phyloP scores from a whole-genome alignment of 2,888 invertebrate genomes.

The Pterostichus niger region DNA sequence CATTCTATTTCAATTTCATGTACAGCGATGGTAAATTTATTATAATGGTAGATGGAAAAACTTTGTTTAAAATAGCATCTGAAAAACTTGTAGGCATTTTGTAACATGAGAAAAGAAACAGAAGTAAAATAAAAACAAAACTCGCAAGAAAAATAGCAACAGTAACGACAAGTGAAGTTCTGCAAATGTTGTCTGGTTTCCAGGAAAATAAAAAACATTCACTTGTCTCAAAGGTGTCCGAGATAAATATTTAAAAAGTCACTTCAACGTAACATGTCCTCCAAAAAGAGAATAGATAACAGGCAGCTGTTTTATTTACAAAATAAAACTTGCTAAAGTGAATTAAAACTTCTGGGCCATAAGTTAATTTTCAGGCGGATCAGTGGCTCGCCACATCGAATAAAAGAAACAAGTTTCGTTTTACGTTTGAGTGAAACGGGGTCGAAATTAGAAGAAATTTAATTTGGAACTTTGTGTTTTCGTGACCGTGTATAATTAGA shows the following conservation, averaged over 20 bases:
- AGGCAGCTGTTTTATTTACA: slow-evolving; percentile 25
- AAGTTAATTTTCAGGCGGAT: slow-evolving; percentile 38
- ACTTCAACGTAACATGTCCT: slow-evolving; percentile 26
- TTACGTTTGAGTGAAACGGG: slow-evolving; percentile 45
- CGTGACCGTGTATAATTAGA: slow-evolving; percentile 57
- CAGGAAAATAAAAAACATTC: slow-evolving; percentile 26
- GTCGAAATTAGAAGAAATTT: slow-evolving; percentile 50
- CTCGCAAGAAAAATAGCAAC: slow-evolving; percentile 9
- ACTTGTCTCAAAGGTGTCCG: slow-evolving; percentile 44
- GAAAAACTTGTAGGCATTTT: too few species aligned
- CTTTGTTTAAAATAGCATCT: not conserved
- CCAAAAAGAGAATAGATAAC: slow-evolving; percentile 20
- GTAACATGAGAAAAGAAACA: too few species aligned
- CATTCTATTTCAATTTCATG: too few species aligned
- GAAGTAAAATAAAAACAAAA: not conserved
- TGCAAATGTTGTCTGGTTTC: slow-evolving; percentile 8
- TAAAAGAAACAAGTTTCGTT: slow-evolving; percentile 42
- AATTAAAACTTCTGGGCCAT: slow-evolving; percentile 52
- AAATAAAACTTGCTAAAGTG: slow-evolving; percentile 34
- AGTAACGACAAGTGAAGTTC: slow-evolving; percentile 28
- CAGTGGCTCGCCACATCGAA: slow-evolving; percentile 13
- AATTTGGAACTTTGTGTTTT: slow-evolving; percentile 52
- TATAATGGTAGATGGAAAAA: not conserved
- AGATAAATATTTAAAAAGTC: slow-evolving; percentile 49
- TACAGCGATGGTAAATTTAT: too few species aligned